A percentile compares a stretch with the other conserved stretches of the same genome.
phyloP scores from a whole-genome alignment of 2,113 vertebrate genomes.

The Corydoras sp. region DNA sequence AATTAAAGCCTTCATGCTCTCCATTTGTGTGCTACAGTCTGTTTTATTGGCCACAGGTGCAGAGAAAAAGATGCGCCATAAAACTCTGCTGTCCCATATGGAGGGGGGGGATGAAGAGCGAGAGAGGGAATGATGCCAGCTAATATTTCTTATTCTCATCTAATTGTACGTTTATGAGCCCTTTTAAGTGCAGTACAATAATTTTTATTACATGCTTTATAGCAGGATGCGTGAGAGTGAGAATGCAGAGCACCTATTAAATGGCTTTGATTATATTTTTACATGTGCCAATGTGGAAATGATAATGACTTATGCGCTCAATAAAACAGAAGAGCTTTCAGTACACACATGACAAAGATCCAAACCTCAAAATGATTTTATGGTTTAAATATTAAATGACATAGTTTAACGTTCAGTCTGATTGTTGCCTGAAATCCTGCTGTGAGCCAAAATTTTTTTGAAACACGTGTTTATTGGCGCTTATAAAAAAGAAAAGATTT shows the following conservation, averaged over 20 bases:
- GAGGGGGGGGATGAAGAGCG: not conserved
- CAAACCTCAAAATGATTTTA: not conserved
- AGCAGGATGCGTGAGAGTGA: constrained; percentile 32
- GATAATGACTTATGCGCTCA: constrained; percentile 59
- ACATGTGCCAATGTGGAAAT: constrained; percentile 60
- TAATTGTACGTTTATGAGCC: constrained; percentile 65
- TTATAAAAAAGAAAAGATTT: too few species aligned
- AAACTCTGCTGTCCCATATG: constrained; percentile 20
- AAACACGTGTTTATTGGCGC: too few species aligned
- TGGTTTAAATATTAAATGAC: not conserved
- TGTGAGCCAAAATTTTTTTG: not conserved
- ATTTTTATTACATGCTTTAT: constrained; percentile 68
- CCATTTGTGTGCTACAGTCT: not conserved
- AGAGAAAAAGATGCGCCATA: constrained; percentile 25
- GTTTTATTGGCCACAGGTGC: constrained; percentile 35
- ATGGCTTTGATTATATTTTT: constrained; percentile 66
- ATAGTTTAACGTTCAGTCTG: not conserved
- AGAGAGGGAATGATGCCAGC: constrained; percentile 9
- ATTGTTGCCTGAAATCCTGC: not conserved
- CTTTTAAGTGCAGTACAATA: constrained; percentile 60
- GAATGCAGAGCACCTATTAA: constrained; percentile 45
- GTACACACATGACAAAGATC: not conserved
- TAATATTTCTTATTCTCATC: constrained; percentile 56
- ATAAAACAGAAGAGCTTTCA: constrained; percentile 33
- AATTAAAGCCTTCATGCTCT: constrained; percentile 13